Evolutionary conservation across 2,797 vertebrate species (phyloP).

Genomic region (Tauraco hartlaubi): DNA sequence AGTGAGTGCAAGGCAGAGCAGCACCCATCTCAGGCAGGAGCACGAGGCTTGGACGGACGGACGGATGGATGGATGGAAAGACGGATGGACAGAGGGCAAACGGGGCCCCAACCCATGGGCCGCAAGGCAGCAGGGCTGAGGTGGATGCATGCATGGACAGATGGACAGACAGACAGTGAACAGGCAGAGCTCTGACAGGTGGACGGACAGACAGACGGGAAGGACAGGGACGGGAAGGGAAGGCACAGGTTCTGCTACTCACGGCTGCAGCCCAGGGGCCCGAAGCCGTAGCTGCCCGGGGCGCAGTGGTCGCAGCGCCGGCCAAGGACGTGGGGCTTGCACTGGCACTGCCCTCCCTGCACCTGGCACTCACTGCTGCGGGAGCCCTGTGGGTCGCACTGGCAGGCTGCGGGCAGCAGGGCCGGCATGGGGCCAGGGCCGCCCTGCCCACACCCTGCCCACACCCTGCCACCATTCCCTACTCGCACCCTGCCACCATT

Average conservation of each 20-base stretch:
- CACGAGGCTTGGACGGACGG: accelerated
- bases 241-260: slow-evolving; percentile 36
- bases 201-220: background rate
- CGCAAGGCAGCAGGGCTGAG: background rate
- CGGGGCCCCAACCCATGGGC: background rate
- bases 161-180: background rate
- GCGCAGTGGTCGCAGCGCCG: slow-evolving; percentile 84
- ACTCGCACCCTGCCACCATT: too few relatives aligned
- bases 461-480: too few relatives aligned
- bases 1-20: background rate
- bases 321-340: slow-evolving; percentile 86
- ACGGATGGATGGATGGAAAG: background rate
- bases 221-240: background rate
- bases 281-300: slow-evolving; percentile 86
- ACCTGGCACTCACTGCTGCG: slow-evolving; percentile 84
- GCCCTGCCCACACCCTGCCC: background rate
- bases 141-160: background rate
- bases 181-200: background rate
- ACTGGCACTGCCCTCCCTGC: slow-evolving; percentile 88
- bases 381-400: slow-evolving; percentile 89
- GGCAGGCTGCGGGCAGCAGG: slow-evolving; percentile 79
- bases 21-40: background rate
- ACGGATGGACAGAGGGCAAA: background rate
- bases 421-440: background rate
- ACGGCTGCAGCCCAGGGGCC: slow-evolving; percentile 86